phyloP scores from a whole-genome alignment of 1,140 invertebrate species.

The Drosophila mauritiana region DNA sequence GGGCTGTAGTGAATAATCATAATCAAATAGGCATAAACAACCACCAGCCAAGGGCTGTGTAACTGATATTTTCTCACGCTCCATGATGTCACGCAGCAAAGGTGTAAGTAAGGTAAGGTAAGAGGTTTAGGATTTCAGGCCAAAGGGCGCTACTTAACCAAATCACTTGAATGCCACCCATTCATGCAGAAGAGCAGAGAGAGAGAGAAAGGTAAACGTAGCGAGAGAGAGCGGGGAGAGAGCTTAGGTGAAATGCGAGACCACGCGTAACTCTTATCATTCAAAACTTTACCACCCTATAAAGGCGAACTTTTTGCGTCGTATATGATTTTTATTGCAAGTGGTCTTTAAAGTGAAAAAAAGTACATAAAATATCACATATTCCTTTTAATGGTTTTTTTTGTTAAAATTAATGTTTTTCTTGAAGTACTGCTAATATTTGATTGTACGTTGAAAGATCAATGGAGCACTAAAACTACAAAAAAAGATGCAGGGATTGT shows the following conservation, averaged over 20 bases:
- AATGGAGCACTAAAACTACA: not conserved
- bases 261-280: constrained; percentile 22
- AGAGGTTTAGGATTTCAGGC: constrained; percentile 29
- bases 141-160: not conserved
- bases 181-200: constrained; percentile 25
- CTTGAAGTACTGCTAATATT: too few relatives aligned
- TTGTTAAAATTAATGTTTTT: too few relatives aligned
- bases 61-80: constrained; percentile 72
- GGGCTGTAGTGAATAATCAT: constrained; percentile 18
- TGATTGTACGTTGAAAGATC: too few relatives aligned
- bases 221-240: constrained; percentile 4
- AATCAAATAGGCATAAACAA: constrained; percentile 21
- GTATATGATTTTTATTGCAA: not conserved
- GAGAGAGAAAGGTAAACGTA: not conserved
- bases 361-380: not conserved
- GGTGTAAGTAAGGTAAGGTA: constrained; percentile 25
- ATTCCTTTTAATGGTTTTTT: not conserved
- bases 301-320: constrained; percentile 30
- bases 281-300: constrained; percentile 24
- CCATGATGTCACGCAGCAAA: constrained; percentile 63
- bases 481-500: not conserved
- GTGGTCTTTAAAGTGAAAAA: not conserved
- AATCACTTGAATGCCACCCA: constrained; percentile 51
- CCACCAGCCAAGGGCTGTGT: constrained; percentile 47
- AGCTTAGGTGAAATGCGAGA: not conserved